These are phyloP conservation scores for Orestias chungarensis DNA, from an alignment of 2,797 vertebrate species.

Conservation along the genomic window DNA sequence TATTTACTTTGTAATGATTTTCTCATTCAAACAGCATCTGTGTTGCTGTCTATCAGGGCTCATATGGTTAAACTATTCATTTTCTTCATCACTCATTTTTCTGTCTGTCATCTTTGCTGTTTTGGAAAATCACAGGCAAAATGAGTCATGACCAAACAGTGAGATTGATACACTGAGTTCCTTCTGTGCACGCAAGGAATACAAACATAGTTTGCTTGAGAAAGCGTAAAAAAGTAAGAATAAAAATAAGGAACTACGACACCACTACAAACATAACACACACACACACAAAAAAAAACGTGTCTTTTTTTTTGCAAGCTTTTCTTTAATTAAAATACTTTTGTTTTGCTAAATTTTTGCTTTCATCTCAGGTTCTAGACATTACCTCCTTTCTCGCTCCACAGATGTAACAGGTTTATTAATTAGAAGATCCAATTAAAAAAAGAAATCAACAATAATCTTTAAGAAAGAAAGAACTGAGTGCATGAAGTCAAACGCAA, in stretches of 20 bases:
- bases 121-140: conserved; percentile 4
- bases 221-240: background rate
- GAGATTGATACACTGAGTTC: background rate
- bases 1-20: background rate
- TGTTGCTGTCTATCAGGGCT: background rate
- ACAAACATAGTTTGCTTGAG: background rate
- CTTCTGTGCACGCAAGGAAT: background rate
- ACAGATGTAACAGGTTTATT: background rate
- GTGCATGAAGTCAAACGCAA: background rate
- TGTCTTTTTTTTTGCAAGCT: too few species aligned
- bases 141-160: background rate
- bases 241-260: background rate
- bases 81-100: conserved; percentile 1
- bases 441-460: background rate
- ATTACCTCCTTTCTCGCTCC: background rate
- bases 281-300: too few species aligned
- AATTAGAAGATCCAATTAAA: background rate
- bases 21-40: background rate
- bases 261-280: background rate
- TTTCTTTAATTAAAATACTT: too few species aligned
- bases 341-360: too few species aligned
- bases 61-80: conserved; percentile 8
- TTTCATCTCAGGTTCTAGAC: too few species aligned
- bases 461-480: background rate
- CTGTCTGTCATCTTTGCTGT: background rate